A percentile compares a stretch with the other conserved stretches of the same genome.
These are phyloP conservation scores for Notothenia coriiceps DNA, from an alignment of 2,113 vertebrate species.

Conservation along the genomic window DNA sequence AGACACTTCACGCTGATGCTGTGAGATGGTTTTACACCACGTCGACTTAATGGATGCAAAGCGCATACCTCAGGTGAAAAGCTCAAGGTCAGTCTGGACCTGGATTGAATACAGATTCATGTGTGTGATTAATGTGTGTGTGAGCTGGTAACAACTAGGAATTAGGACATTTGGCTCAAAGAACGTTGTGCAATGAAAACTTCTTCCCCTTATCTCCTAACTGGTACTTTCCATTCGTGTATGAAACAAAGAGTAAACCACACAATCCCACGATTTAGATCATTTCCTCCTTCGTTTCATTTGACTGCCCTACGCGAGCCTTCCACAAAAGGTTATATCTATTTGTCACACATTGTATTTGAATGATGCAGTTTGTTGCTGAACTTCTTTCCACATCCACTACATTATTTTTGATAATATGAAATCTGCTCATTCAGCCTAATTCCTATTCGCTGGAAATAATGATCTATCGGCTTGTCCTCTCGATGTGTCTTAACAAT, in stretches of 20 bases:
- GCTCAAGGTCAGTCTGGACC: constrained; percentile 76
- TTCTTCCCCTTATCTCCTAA: constrained; percentile 14
- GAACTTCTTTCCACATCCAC: neutral
- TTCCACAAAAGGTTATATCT: neutral
- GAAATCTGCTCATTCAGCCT: constrained; percentile 47
- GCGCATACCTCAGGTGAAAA: constrained; percentile 77
- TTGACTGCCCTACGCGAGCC: neutral
- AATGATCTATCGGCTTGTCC: constrained; percentile 77
- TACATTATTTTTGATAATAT: neutral
- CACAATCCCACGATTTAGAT: neutral
- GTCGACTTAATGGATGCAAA: constrained; percentile 79
- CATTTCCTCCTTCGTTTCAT: constrained; percentile 9
- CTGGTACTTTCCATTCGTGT: constrained; percentile 25
- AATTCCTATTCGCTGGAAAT: constrained; percentile 70
- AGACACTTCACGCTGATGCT: constrained; percentile 82
- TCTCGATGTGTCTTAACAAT: constrained; percentile 76
- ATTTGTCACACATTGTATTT: neutral
- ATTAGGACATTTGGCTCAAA: constrained; percentile 61
- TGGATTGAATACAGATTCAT: constrained; percentile 74
- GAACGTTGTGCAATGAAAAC: constrained; percentile 55
- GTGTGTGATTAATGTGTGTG: constrained; percentile 69
- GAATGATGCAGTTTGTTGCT: neutral
- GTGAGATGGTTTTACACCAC: constrained; percentile 78
- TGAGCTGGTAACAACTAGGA: constrained; percentile 50
- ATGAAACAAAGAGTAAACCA: constrained; percentile 4